Conservation (phyloP, 30 jellyfish, hydroid and myxozoan genomes). For the Pseudorhiza aurosa region DNA sequence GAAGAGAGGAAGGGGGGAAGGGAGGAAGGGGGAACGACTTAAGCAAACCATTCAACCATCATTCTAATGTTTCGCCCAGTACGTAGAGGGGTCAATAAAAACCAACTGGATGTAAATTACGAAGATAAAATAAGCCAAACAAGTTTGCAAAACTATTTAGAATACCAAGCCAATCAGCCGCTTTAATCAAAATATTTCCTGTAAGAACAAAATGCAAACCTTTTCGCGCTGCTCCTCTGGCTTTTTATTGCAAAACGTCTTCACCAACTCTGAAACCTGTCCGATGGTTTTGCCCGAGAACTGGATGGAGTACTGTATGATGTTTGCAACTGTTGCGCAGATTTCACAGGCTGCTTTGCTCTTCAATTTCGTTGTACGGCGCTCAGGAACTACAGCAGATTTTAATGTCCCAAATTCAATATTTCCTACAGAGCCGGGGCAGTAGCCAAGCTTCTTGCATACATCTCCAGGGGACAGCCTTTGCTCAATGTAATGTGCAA, state of each 20-base stretch:
- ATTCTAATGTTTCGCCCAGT: too few relatives aligned
- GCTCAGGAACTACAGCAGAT: neutral
- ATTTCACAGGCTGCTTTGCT: neutral
- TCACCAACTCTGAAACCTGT: slow-evolving; percentile 1
- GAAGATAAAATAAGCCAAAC: too few relatives aligned
- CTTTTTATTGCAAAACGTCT: neutral
- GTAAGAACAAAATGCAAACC: neutral
- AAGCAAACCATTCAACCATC: too few relatives aligned
- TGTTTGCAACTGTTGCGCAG: neutral
- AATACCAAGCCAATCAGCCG: too few relatives aligned
- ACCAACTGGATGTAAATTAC: too few relatives aligned
- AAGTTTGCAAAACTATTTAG: too few relatives aligned
- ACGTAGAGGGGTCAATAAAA: too few relatives aligned
- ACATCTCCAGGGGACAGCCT: slow-evolving; percentile 3
- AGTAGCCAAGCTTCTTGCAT: slow-evolving; percentile 19
- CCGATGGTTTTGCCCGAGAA: slow-evolving; percentile 1
- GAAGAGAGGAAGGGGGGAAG: too few relatives aligned
- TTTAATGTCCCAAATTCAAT: too few relatives aligned
- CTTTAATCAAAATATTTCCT: too few relatives aligned
- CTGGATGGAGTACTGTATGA: neutral
- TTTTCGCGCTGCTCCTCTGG: neutral
- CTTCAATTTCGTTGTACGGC: neutral
- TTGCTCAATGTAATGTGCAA: slow-evolving; percentile 2
- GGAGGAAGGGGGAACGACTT: too few relatives aligned
- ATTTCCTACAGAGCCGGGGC: neutral